Evolutionary conservation across 2,797 vertebrate species (phyloP).

Genomic region (Macropus fuliginosus): DNA sequence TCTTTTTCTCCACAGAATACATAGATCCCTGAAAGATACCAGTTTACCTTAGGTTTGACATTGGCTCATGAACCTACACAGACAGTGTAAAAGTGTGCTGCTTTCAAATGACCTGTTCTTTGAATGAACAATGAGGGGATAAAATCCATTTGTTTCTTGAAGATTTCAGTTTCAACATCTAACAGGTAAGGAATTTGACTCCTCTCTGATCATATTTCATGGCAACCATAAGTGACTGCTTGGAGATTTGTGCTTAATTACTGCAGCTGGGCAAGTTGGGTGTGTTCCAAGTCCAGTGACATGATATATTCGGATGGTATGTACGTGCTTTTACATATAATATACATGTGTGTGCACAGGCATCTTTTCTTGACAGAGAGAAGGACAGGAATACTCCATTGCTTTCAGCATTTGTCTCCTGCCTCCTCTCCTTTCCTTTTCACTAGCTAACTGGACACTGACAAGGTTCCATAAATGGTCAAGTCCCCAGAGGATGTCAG

Average conservation of each 20-base stretch:
- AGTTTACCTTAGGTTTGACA: slow-evolving; percentile 42
- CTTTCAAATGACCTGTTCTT: background rate
- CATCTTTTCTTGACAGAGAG: background rate
- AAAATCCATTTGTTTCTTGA: slow-evolving; percentile 61
- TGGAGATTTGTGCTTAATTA: slow-evolving; percentile 68
- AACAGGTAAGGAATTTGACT: slow-evolving; percentile 67
- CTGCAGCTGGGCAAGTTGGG: slow-evolving; percentile 75
- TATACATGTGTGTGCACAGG: slow-evolving; percentile 28
- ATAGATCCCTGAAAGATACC: slow-evolving; percentile 25
- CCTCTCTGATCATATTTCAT: slow-evolving; percentile 70
- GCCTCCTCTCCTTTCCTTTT: background rate
- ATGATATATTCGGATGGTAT: slow-evolving; percentile 60
- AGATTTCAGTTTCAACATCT: slow-evolving; percentile 60
- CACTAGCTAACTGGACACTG: background rate
- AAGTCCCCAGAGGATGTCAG: slow-evolving; percentile 8
- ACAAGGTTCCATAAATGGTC: slow-evolving; percentile 27
- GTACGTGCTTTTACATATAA: slow-evolving; percentile 65
- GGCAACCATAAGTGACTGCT: slow-evolving; percentile 60
- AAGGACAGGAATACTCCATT: slow-evolving; percentile 32
- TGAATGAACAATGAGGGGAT: slow-evolving; percentile 30
- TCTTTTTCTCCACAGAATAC: slow-evolving; percentile 33
- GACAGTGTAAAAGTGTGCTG: slow-evolving; percentile 14
- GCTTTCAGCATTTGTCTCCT: background rate
- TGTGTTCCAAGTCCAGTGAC: slow-evolving; percentile 55
- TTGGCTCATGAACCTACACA: slow-evolving; percentile 47